Evolutionary conservation across 2,888 invertebrate species (phyloP), one percentile per base, ranked within the genome.

Genomic region (Leptura quadrifasciata): DNA sequence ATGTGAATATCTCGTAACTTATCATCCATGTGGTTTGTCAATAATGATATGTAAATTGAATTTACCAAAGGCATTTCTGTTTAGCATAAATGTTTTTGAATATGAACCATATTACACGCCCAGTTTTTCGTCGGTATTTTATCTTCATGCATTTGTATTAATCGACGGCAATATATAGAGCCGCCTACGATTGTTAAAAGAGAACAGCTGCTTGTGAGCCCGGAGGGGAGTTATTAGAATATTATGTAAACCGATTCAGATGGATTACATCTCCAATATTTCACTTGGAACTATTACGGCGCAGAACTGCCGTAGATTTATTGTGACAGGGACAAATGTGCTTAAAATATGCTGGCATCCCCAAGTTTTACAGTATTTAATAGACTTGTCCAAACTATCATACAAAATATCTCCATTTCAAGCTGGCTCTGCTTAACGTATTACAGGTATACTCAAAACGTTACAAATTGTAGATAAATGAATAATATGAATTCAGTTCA

Each of bases 171-270:
- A 39, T 17, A 31, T 63, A 64, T 60, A 71, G 61, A 60, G 67
- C 60, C 78, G 78, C 78, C 78, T 71, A 78, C 76, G 67, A 74
- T 68, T 72, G 54, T 67, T 64, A 64, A 18, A 61, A 69, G 68
- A 65, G 58, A 76, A 69, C 77, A 77, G 77, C 75, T 77, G 77
- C 61, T 69, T 57, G 63, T 71, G 75, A 67, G 35, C 27, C 77
- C 72, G 77, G 75, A 82, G 84, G 84, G 79, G 84, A 85, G 83
- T 85, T 86, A 86, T 87, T 86, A 85, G 83, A 84, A 86, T 86
- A 86, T 87, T 86, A 87, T 86, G 86, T 86, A 86, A 86, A 87
- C 85, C 82, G 83, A 85, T 86, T 84, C 82, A 76, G 82, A 84
- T 79, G 84, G 84, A 86, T 86, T 86, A 84, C 83, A 82, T 83